These are phyloP conservation scores for Lagocephalus sceleratus DNA, from an alignment of 2,797 vertebrate species.

Conservation along the genomic window DNA sequence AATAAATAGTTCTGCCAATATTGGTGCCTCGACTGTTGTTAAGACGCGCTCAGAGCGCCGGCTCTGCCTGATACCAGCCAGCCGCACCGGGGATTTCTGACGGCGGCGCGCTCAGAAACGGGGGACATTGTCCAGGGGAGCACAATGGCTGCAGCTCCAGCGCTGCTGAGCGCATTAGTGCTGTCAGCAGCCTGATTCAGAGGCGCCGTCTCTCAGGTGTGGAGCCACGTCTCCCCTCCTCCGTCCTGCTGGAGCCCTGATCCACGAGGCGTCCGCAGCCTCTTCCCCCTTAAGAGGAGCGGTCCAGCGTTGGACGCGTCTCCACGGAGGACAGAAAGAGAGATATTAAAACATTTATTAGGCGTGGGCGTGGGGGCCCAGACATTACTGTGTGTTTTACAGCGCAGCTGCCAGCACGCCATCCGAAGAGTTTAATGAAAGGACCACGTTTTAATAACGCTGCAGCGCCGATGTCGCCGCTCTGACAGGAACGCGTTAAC, in stretches of 20 bases:
- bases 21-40: conserved; percentile 30
- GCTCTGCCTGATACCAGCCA: conserved; percentile 22
- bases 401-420: neutral
- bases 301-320: conserved; percentile 34
- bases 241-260: too few relatives aligned
- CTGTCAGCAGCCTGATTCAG: conserved; percentile 57
- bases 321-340: conserved; percentile 22
- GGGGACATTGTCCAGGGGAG: conserved; percentile 38
- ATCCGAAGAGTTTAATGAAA: conserved; percentile 6
- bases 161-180: conserved; percentile 58
- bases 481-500: conserved; percentile 12
- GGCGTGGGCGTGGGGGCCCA: neutral
- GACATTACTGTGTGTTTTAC: conserved; percentile 26
- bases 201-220: conserved; percentile 41
- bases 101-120: conserved; percentile 49
- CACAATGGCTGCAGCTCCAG: conserved; percentile 43
- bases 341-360: conserved; percentile 27
- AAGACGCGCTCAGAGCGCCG: conserved; percentile 27
- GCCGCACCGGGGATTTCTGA: conserved; percentile 37
- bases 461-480: neutral
- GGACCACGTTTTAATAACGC: neutral
- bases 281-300: too few relatives aligned
- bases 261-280: too few relatives aligned
- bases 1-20: conserved; percentile 57
- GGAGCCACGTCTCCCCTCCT: conserved; percentile 58